These are phyloP conservation scores for Nebria salina DNA, from an alignment of 2,888 invertebrate species.

Conservation along the genomic window DNA sequence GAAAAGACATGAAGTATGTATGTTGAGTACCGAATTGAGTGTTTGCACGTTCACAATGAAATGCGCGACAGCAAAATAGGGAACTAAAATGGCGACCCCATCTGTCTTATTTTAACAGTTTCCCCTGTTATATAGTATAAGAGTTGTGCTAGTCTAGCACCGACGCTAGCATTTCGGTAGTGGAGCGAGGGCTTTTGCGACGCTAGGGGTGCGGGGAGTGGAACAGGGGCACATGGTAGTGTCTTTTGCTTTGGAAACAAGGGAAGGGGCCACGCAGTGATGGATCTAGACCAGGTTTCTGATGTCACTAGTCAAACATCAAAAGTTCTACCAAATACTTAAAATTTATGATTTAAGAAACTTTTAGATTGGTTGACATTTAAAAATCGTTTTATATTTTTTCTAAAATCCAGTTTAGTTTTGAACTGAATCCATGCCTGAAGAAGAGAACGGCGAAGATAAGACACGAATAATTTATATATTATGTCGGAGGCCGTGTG, in stretches of 20 bases:
- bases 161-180: background rate
- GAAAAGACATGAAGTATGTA: slow-evolving; percentile 7
- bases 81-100: slow-evolving; percentile 60
- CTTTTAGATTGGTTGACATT: no score
- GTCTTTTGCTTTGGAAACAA: no score
- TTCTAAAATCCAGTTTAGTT: background rate
- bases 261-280: no score
- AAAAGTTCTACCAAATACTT: no score
- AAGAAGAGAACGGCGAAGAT: slow-evolving; percentile 22
- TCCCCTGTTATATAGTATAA: slow-evolving; percentile 32
- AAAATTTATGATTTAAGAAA: no score
- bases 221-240: background rate
- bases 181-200: background rate
- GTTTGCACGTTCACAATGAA: slow-evolving; percentile 57
- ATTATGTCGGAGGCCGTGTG: slow-evolving; percentile 12
- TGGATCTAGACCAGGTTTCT: no score
- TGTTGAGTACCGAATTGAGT: slow-evolving; percentile 44
- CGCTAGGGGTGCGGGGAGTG: background rate
- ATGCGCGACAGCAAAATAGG: slow-evolving; percentile 60
- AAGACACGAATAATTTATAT: slow-evolving; percentile 39
- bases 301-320: no score
- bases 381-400: no score
- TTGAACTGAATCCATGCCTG: background rate
- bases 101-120: slow-evolving; percentile 60
- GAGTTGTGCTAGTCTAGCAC: slow-evolving; percentile 25